Conservation (phyloP, 2,888 invertebrate species). For the Drosophila trichaetosa region DNA sequence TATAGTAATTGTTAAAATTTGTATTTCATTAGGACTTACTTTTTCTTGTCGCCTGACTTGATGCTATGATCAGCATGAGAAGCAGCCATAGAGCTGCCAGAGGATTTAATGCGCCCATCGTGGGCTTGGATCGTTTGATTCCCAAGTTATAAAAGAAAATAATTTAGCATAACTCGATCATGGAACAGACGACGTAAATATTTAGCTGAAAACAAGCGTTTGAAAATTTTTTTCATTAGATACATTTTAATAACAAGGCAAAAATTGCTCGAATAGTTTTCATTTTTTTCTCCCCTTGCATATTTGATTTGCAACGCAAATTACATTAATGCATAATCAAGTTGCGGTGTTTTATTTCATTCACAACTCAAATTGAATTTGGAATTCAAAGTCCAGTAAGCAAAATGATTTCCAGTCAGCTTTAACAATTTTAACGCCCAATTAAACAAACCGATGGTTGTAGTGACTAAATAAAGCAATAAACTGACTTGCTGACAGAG, state of each 20-base stretch:
- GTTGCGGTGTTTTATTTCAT: slow-evolving; percentile 15
- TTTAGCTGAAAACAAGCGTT: slow-evolving; percentile 25
- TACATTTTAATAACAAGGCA: background rate
- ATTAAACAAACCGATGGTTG: slow-evolving; percentile 34
- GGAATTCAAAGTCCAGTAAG: slow-evolving; percentile 24
- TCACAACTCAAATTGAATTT: background rate
- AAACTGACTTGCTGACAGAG: slow-evolving; percentile 43
- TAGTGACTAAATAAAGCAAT: slow-evolving; percentile 1
- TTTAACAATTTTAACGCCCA: slow-evolving; percentile 37
- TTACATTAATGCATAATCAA: slow-evolving; percentile 30
- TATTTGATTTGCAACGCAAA: slow-evolving; percentile 22
- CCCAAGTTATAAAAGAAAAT: slow-evolving; percentile 5
- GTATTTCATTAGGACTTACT: slow-evolving; percentile 60
- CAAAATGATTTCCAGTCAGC: slow-evolving; percentile 37
- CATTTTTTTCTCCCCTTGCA: background rate
- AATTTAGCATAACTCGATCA: slow-evolving; percentile 22
- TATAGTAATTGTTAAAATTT: background rate
- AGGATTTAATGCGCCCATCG: slow-evolving; percentile 53
- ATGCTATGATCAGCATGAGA: slow-evolving; percentile 50
- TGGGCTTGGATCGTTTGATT: slow-evolving; percentile 44
- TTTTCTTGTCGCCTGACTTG: slow-evolving; percentile 63
- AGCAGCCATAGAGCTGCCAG: slow-evolving; percentile 46
- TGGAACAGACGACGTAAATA: slow-evolving; percentile 1
- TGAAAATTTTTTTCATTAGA: background rate
- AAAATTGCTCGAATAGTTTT: background rate